A percentile compares a stretch with the other conserved stretches of the same genome.
These are phyloP conservation scores for Pomacea canaliculata DNA, from an alignment of 2,888 invertebrate species.

Conservation along the genomic window DNA sequence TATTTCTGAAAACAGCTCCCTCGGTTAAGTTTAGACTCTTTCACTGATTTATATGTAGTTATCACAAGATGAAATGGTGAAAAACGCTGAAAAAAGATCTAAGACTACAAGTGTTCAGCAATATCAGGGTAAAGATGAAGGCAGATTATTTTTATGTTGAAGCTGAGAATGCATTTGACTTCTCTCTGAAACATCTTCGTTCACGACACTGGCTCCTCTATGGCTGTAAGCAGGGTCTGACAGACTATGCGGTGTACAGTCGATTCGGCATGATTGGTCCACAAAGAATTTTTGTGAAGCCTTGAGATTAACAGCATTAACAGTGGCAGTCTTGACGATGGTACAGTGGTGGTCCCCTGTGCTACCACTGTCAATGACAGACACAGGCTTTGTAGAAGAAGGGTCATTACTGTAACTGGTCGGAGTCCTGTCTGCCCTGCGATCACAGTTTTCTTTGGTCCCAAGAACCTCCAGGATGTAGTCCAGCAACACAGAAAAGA, in stretches of 20 bases:
- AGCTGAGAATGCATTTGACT: background rate
- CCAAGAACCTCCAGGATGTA: slow-evolving; percentile 43
- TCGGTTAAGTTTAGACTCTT: too few species aligned
- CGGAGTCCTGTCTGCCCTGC: slow-evolving; percentile 11
- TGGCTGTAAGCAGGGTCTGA: background rate
- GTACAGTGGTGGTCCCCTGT: slow-evolving; percentile 31
- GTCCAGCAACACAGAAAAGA: slow-evolving; percentile 51
- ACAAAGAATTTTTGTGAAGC: slow-evolving; percentile 39
- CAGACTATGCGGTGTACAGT: too few species aligned
- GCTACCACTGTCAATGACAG: slow-evolving; percentile 28
- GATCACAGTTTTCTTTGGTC: slow-evolving; percentile 42
- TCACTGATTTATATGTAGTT: too few species aligned
- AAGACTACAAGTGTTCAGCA: too few species aligned
- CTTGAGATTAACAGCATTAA: slow-evolving; percentile 37
- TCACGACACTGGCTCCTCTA: background rate
- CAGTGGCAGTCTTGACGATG: slow-evolving; percentile 29
- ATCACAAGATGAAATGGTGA: too few species aligned
- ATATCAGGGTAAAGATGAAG: too few species aligned
- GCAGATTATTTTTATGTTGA: background rate
- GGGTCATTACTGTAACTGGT: slow-evolving; percentile 21
- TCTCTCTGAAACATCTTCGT: background rate
- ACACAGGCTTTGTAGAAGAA: slow-evolving; percentile 22
- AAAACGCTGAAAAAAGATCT: too few species aligned
- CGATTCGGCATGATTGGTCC: slow-evolving; percentile 29
- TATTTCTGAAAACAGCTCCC: too few species aligned